Evolutionary conservation across 2,888 invertebrate genomes (phyloP), one percentile per base, ranked within the genome.

Genomic region (Drosophila stalkeri): DNA sequence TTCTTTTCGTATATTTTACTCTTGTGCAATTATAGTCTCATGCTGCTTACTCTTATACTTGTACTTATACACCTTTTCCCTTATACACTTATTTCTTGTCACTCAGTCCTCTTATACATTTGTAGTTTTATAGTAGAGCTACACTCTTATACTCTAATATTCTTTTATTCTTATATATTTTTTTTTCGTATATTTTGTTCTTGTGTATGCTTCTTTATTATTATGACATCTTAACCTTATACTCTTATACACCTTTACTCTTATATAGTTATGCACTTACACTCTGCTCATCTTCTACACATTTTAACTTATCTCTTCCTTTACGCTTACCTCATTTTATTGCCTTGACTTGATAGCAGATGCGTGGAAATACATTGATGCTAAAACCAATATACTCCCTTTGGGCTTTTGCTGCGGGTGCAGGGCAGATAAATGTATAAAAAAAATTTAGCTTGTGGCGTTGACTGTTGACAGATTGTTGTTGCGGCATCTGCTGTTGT

Each of bases 381-480:
- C 8, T 27, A 9, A 47, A 47, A 3, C 33, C 33, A 18, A 51
- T 33, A 51, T 35, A 33, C 33, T 20, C 12, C 2, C 0, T 14
- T 14, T 51, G 51, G 7, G 3, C 6, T 18, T 18, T 33, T 33
- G 33, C 14, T 7, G 0, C 18, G 18, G 14, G 33, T 51, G 20
- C 35, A 35, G 14, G 33, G 18, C 18, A 51, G 51, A 39, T 23
- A 16, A 23, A 41, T 55, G 2, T 14, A 55, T 55, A 27, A 37
- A 55, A 20, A 37, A 66, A 67, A 71, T 74, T 69, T 64, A 59
- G 70, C 66, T 77, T 77, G 69, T 52, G 61, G 66, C 60, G 51
- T 14, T 51, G 59, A 55, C 56, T 66, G 69, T 65, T 68, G 77
- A 77, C 72, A 62, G 72, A 67, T 55, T 81, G 59, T 68, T 65